phyloP scores from a whole-genome alignment of 2,888 invertebrate species.

The Trisateles emortualis region DNA sequence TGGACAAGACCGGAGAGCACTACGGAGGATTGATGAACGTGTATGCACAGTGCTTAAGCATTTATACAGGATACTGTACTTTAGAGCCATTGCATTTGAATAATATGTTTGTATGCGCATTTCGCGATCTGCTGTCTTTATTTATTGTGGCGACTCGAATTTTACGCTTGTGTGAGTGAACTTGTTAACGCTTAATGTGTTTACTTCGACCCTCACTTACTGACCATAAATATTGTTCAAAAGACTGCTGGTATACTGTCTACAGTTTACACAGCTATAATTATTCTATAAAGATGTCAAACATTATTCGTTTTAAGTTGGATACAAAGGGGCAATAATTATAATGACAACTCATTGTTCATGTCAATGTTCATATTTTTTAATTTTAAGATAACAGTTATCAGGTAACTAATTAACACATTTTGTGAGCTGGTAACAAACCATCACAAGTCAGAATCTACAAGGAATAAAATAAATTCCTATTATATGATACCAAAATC shows the following conservation, averaged over 20 bases:
- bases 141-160: background rate
- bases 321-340: background rate
- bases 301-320: background rate
- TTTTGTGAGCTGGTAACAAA: too few species aligned
- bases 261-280: background rate
- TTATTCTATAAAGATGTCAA: slow-evolving; percentile 2
- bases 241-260: background rate
- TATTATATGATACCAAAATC: too few species aligned
- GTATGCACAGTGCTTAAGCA: slow-evolving; percentile 1
- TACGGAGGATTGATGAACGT: slow-evolving; percentile 8
- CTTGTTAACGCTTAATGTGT: slow-evolving; percentile 1
- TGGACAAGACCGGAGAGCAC: background rate
- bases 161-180: background rate
- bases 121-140: background rate
- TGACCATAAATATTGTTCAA: slow-evolving; percentile 5
- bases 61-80: slow-evolving; percentile 9
- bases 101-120: slow-evolving; percentile 6
- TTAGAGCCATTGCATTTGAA: slow-evolving; percentile 6
- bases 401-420: too few species aligned
- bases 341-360: too few species aligned
- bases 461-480: too few species aligned
- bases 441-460: too few species aligned
- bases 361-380: too few species aligned
- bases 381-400: too few species aligned
- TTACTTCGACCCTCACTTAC: slow-evolving; percentile 2